These are phyloP conservation scores for Haemorhous mexicanus DNA, from an alignment of 2,113 vertebrate species.

Conservation along the genomic window DNA sequence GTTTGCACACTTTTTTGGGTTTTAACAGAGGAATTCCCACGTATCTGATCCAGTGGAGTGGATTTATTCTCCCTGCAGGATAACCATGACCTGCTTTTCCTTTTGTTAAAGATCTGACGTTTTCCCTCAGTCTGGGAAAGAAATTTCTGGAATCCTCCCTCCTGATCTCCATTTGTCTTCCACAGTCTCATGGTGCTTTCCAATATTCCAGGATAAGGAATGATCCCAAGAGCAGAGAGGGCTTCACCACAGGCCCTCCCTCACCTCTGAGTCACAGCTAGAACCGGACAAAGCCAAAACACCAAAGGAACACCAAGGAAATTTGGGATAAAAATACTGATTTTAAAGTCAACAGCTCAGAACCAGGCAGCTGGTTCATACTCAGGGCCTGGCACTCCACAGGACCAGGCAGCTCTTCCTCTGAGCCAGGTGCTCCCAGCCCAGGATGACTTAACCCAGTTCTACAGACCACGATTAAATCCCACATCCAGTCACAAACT, in stretches of 20 bases:
- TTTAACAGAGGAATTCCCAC: background rate
- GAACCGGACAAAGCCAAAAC: background rate
- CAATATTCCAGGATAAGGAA: background rate
- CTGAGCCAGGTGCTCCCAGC: background rate
- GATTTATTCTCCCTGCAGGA: background rate
- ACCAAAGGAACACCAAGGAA: background rate
- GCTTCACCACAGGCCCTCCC: background rate
- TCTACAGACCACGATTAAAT: background rate
- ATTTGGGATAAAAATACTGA: fast-evolving
- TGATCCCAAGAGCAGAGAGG: background rate
- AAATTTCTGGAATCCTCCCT: background rate
- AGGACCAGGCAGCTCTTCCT: background rate
- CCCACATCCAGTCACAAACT: background rate
- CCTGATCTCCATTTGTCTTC: background rate
- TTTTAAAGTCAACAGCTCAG: background rate
- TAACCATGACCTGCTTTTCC: background rate
- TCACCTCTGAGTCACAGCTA: background rate
- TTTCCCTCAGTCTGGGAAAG: background rate
- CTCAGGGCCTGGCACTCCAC: background rate
- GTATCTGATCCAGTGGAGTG: too few species aligned
- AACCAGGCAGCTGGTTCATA: background rate
- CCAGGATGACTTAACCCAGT: background rate
- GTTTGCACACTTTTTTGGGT: background rate
- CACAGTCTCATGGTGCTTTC: background rate
- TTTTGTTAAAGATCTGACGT: background rate